These are phyloP conservation scores for Timema podura DNA, from an alignment of 2,888 invertebrate genomes.

Conservation along the genomic window DNA sequence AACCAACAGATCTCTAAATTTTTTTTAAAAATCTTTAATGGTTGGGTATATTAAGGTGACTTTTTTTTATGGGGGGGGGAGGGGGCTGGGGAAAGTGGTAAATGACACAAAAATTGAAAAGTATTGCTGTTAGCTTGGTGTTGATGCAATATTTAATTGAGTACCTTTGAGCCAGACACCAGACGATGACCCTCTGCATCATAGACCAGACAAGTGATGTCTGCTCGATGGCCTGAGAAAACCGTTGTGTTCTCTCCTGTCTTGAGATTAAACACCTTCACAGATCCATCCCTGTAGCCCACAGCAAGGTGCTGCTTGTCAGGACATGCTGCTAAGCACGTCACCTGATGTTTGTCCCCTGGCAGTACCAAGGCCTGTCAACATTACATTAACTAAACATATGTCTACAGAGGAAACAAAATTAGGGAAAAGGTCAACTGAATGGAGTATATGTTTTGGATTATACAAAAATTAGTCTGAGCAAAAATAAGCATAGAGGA, in stretches of 20 bases:
- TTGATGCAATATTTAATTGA: too few species aligned
- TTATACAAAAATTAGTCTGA: too few species aligned
- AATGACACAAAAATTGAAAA: too few species aligned
- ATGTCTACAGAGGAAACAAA: not conserved
- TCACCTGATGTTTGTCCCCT: constrained; percentile 78
- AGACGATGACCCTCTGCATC: constrained; percentile 79
- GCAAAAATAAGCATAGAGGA: too few species aligned
- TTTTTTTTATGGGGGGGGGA: too few species aligned
- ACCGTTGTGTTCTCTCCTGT: constrained; percentile 66
- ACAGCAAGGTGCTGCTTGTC: constrained; percentile 78
- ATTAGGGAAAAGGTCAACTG: too few species aligned
- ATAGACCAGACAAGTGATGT: constrained; percentile 77
- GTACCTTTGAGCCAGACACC: constrained; percentile 82
- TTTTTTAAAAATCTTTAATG: too few species aligned
- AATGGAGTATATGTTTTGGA: too few species aligned
- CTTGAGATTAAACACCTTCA: constrained; percentile 76
- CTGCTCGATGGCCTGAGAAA: constrained; percentile 81
- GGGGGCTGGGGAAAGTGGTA: too few species aligned
- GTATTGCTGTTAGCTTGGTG: too few species aligned
- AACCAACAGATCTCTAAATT: too few species aligned
- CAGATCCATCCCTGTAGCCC: constrained; percentile 86
- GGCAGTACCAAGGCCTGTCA: constrained; percentile 48
- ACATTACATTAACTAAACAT: not conserved
- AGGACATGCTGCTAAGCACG: constrained; percentile 69
- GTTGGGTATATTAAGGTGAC: too few species aligned